These are phyloP conservation scores for Triplophysa yarkandensis DNA, from an alignment of 2,797 vertebrate genomes.

Conservation along the genomic window DNA sequence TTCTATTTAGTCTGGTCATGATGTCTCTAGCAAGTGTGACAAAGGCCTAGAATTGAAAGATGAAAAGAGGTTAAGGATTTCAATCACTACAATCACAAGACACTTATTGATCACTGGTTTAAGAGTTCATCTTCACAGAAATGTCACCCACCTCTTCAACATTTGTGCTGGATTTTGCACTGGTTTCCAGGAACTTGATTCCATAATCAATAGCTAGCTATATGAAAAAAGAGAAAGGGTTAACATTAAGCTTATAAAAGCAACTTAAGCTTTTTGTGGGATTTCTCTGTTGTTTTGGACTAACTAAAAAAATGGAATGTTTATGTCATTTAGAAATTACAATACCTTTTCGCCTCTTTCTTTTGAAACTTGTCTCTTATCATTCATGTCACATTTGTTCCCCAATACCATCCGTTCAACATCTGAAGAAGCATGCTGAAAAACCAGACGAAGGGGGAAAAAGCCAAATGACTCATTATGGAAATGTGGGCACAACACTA, in stretches of 20 bases:
- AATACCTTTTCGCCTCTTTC: slow-evolving; percentile 93
- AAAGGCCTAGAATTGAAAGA: slow-evolving; percentile 82
- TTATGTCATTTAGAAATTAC: neutral
- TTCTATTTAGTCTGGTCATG: slow-evolving; percentile 95
- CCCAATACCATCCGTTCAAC: slow-evolving; percentile 97
- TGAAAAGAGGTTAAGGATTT: neutral
- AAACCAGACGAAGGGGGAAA: neutral
- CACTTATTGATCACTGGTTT: too few relatives aligned
- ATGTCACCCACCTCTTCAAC: slow-evolving; percentile 87
- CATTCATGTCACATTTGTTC: slow-evolving; percentile 98
- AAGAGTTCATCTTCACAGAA: too few relatives aligned
- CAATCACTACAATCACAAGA: neutral
- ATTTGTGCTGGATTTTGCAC: slow-evolving; percentile 95
- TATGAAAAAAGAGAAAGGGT: slow-evolving; percentile 8
- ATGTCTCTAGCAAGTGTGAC: slow-evolving; percentile 95
- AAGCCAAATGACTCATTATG: neutral
- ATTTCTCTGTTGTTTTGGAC: neutral
- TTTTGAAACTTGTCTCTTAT: slow-evolving; percentile 96
- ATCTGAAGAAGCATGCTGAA: slow-evolving; percentile 93
- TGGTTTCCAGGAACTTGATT: slow-evolving; percentile 97
- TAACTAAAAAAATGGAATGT: neutral
- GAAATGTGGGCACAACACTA: neutral
- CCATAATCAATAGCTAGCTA: slow-evolving; percentile 98
- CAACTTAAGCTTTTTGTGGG: neutral
- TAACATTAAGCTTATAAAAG: neutral